Evolutionary conservation across 2,797 vertebrate species (phyloP).

Genomic region (Danionella dracula): DNA sequence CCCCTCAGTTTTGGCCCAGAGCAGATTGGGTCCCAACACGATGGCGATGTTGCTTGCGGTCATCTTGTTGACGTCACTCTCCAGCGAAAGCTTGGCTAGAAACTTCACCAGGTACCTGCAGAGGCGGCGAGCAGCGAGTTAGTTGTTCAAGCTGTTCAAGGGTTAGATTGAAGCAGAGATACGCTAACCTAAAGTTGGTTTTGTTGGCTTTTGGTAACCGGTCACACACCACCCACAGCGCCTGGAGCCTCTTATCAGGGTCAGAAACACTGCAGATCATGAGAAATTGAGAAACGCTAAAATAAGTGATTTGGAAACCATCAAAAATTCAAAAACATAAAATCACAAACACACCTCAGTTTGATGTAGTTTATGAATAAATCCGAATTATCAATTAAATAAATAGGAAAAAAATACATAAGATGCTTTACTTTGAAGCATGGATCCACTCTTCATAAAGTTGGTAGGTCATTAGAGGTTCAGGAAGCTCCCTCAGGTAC

Average conservation of each 20-base stretch:
- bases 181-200: conserved; percentile 70
- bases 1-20: conserved; percentile 96
- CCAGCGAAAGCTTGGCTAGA: conserved; percentile 87
- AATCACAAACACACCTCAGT: no score
- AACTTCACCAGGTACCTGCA: conserved; percentile 97
- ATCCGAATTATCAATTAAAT: no score
- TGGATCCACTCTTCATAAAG: conserved; percentile 92
- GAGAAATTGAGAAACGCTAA: not conserved
- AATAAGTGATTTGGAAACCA: no score
- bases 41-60: conserved; percentile 93
- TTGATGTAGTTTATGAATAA: no score
- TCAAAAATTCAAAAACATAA: no score
- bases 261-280: conserved; percentile 77
- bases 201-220: conserved; percentile 85
- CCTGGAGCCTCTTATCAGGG: conserved; percentile 88
- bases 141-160: not conserved
- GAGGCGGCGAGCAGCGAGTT: not conserved
- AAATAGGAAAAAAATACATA: no score
- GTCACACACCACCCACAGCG: conserved; percentile 89
- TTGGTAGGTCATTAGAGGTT: conserved; percentile 90
- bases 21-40: conserved; percentile 90
- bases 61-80: conserved; percentile 95
- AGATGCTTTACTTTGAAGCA: conserved; percentile 79
- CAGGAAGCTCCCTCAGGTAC: conserved; percentile 92
- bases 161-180: not conserved